Evolutionary conservation across 2,113 vertebrate genomes (phyloP).

Genomic region (Lycaon pictus): DNA sequence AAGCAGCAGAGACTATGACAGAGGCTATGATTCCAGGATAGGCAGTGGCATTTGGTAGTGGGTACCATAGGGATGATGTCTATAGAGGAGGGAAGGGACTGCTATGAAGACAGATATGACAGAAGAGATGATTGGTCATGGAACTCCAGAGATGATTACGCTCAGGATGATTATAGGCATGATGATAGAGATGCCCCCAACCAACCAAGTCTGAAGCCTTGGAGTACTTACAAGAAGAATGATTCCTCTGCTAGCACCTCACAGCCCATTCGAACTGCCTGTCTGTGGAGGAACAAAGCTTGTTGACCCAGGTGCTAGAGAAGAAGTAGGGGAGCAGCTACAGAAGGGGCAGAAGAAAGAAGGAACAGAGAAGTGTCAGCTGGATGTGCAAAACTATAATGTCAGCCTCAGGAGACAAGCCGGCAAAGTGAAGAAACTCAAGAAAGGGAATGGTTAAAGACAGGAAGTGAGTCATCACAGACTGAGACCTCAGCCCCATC

Average conservation of each 20-base stretch:
- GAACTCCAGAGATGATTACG: conserved; percentile 82
- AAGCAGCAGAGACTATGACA: conserved; percentile 91
- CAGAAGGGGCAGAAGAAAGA: conserved; percentile 95
- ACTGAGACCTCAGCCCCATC: conserved; percentile 86
- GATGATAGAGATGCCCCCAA: conserved; percentile 89
- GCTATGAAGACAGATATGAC: conserved; percentile 90
- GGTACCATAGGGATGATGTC: conserved; percentile 93
- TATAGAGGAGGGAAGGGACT: conserved; percentile 87
- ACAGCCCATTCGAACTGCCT: conserved; percentile 89
- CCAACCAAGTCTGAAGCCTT: conserved; percentile 94
- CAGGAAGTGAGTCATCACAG: conserved; percentile 95
- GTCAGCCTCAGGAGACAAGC: conserved; percentile 87
- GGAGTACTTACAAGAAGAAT: conserved; percentile 92
- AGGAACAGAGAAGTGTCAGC: conserved; percentile 88
- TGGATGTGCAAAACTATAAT: conserved; percentile 88
- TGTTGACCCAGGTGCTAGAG: conserved; percentile 92
- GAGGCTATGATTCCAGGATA: conserved; percentile 86
- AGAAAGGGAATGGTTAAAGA: conserved; percentile 93
- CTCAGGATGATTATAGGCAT: conserved; percentile 83
- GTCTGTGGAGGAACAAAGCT: conserved; percentile 95
- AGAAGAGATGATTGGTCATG: conserved; percentile 88
- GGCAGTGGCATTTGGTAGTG: conserved; percentile 90
- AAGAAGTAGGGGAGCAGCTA: conserved; percentile 95
- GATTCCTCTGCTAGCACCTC: conserved; percentile 80
- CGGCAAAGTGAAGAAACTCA: conserved; percentile 94